Evolutionary conservation across 2,797 vertebrate species (phyloP).

Genomic region (Bradypodion ventrale): DNA sequence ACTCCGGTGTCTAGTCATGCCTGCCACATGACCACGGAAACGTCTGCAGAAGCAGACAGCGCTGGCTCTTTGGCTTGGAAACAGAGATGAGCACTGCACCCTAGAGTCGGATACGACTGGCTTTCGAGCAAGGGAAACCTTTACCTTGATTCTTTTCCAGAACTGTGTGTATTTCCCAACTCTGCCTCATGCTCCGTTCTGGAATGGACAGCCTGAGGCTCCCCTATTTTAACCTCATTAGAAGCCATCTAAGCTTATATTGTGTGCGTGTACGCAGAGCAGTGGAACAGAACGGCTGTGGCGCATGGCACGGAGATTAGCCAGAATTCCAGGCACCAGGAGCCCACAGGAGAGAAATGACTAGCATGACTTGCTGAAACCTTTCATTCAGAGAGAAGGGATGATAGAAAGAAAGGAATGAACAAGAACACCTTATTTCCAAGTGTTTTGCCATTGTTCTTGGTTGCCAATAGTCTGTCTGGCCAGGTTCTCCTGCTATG

Average conservation of each 20-base stretch:
- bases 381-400: not conserved
- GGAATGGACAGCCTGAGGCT: not conserved
- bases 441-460: fast-evolving
- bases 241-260: slow-evolving; percentile 22
- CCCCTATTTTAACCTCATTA: slow-evolving; percentile 24
- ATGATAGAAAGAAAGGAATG: too few relatives aligned
- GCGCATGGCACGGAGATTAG: not conserved
- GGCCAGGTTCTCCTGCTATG: too few relatives aligned
- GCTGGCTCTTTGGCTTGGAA: too few relatives aligned
- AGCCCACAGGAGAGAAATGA: slow-evolving; percentile 32
- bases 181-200: not conserved
- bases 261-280: not conserved
- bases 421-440: not conserved
- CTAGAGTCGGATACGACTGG: too few relatives aligned
- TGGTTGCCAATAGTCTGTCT: too few relatives aligned
- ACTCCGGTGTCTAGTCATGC: too few relatives aligned
- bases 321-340: slow-evolving; percentile 30
- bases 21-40: too few relatives aligned
- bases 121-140: too few relatives aligned
- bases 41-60: too few relatives aligned
- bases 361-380: not conserved
- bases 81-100: too few relatives aligned
- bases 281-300: not conserved
- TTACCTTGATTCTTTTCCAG: not conserved
- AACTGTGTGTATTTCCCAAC: not conserved